Evolutionary conservation across 37 sponge, comb jelly and placozoan genomes (phyloP), one percentile per base, ranked within the genome.

Genomic region (Tethya wilhelma): DNA sequence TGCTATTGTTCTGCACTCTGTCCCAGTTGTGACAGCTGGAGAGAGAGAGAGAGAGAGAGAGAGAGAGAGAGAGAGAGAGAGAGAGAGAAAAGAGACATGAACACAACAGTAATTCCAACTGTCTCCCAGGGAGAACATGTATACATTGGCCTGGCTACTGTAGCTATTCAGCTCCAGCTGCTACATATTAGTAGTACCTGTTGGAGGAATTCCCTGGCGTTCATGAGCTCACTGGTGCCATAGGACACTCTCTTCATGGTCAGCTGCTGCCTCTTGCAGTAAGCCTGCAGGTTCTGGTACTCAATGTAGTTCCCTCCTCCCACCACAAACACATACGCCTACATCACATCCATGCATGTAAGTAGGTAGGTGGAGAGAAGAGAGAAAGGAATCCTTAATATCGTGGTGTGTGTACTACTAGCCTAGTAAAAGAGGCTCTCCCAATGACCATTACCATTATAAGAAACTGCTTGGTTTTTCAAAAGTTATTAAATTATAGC

Each of bases 261-360:
- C 44, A 73, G 66, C 28, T 71, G 79, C 33, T 75, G 83, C 44
- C 93, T 62, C 22, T 64, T 80, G 79, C 83, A 80, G 62, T 87
- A 90, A 34, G 90, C 93, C 60, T 77, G 79, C 0, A 98, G 65
- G 68, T 98, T 98, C 82, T 93, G 96, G 66, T 98, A 98, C 38
- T 98, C 99, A 44, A 96, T 92, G 69, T 95, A 95, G 66, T 93
- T 95, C 23, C 99, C 99, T 32, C 96, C 99, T 30, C 99, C 99
- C 34, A 98, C 99, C 31, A 96, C 79, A 64, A 95, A 98, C 73
- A 98, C 99, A 63, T 76, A 84, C 5, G 92, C 94, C 98, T 97
- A 73, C 4, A 56, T 45, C n/a, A 70, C 26, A 70, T 36, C 40
- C 45, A 70, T 32, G 44, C 8, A 32, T 40, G 38, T 73, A 55